These are phyloP conservation scores for Pachycephus smyrnensis DNA, from an alignment of 2,888 invertebrate genomes.

Conservation along the genomic window DNA sequence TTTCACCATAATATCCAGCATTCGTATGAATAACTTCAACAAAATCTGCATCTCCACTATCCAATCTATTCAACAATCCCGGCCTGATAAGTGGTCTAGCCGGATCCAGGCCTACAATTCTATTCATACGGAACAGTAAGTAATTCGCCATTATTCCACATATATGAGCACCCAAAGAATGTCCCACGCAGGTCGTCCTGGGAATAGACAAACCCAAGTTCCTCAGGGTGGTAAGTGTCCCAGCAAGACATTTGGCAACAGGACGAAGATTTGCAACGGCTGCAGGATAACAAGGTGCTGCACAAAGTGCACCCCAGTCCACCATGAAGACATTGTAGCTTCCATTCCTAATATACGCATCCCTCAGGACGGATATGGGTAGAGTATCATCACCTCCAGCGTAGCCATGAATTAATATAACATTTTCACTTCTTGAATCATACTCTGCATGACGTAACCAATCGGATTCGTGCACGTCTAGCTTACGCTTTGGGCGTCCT, in stretches of 20 bases:
- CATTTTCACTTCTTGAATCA: conserved; percentile 77
- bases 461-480: conserved; percentile 70
- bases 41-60: conserved; percentile 80
- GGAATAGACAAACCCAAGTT: conserved; percentile 76
- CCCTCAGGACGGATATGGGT: conserved; percentile 79
- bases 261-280: conserved; percentile 82
- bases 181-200: conserved; percentile 80
- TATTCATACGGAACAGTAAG: conserved; percentile 78
- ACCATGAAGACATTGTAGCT: conserved; percentile 82
- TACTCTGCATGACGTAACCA: conserved; percentile 80
- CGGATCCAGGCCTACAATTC: conserved; percentile 82
- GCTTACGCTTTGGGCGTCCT: conserved; percentile 66
- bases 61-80: conserved; percentile 74
- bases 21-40: conserved; percentile 85
- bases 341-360: conserved; percentile 80
- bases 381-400: conserved; percentile 81
- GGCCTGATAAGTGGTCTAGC: conserved; percentile 79
- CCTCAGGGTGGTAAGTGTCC: conserved; percentile 74
- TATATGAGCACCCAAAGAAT: conserved; percentile 81
- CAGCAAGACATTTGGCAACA: conserved; percentile 78
- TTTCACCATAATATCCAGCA: conserved; percentile 83
- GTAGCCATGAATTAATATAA: conserved; percentile 81
- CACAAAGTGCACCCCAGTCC: conserved; percentile 81
- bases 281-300: conserved; percentile 80
- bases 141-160: conserved; percentile 82